These are phyloP conservation scores for Crambe crambe DNA, from an alignment of 37 sponge, comb jelly and placozoan genomes.

Conservation along the genomic window DNA sequence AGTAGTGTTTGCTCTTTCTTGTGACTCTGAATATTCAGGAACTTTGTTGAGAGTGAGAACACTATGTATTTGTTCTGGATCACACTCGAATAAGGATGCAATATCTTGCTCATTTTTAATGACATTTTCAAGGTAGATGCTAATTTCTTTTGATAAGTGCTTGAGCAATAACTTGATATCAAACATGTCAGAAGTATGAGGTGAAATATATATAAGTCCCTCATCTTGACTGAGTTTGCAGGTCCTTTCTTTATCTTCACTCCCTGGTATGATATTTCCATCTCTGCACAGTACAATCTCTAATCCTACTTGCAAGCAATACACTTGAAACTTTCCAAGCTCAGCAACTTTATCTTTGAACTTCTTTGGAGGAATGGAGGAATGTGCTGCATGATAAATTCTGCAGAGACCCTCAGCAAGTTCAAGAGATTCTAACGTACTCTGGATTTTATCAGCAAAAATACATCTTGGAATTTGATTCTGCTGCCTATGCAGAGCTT, in stretches of 20 bases:
- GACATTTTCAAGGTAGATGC: background rate
- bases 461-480: background rate
- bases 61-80: conserved; percentile 14
- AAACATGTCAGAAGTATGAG: conserved; percentile 19
- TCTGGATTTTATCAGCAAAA: background rate
- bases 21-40: conserved; percentile 5
- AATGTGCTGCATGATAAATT: conserved; percentile 15
- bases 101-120: conserved; percentile 12
- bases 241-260: background rate
- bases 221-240: background rate
- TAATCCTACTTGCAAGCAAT: conserved; percentile 3
- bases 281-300: conserved; percentile 17
- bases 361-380: background rate
- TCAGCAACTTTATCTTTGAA: background rate
- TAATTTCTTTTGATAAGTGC: conserved; percentile 10
- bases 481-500: conserved; percentile 16
- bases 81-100: conserved; percentile 35
- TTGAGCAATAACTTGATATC: background rate
- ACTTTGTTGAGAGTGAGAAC: conserved; percentile 16
- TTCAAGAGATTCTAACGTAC: conserved; percentile 8
- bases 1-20: background rate
- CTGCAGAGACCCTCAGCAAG: conserved; percentile 29
- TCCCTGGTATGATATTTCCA: conserved; percentile 6
- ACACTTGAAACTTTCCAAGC: background rate
- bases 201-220: conserved; percentile 14